A percentile compares a stretch with the other conserved stretches of the same genome.
phyloP scores from a whole-genome alignment of 2,113 vertebrate species.

The Petromus typicus region DNA sequence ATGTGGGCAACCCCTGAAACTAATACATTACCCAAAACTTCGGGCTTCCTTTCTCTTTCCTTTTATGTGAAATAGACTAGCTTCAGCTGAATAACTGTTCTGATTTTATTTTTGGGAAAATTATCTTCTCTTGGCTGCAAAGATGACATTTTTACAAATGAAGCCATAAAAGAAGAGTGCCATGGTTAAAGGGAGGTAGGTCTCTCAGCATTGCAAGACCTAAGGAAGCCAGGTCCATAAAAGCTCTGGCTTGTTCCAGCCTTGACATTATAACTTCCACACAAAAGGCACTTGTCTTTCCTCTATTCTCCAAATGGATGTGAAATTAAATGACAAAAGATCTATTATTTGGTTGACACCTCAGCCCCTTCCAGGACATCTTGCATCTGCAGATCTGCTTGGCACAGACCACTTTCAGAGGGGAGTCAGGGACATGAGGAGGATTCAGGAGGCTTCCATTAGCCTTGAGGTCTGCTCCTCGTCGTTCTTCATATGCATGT shows the following conservation, averaged over 20 bases:
- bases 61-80: conserved; percentile 32
- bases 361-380: not conserved
- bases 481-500: not conserved
- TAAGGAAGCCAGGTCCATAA: conserved; percentile 34
- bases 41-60: not conserved
- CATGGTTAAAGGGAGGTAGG: not conserved
- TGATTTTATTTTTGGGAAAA: conserved; percentile 26
- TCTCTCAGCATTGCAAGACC: not conserved
- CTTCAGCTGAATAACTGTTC: not conserved
- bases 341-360: conserved; percentile 39
- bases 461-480: not conserved
- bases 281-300: not conserved
- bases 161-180: not conserved
- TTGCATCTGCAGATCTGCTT: not conserved
- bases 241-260: not conserved
- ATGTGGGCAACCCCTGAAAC: not conserved
- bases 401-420: conserved; percentile 9
- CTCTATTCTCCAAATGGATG: not conserved
- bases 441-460: conserved; percentile 15
- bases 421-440: not conserved
- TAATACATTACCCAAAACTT: not conserved
- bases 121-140: conserved; percentile 23
- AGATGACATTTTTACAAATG: conserved; percentile 33
- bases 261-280: not conserved
- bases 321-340: conserved; percentile 54